A percentile compares a stretch with the other conserved stretches of the same genome.
Conservation (phyloP, 2,797 vertebrate genomes). For the Vireo griseus region DNA sequence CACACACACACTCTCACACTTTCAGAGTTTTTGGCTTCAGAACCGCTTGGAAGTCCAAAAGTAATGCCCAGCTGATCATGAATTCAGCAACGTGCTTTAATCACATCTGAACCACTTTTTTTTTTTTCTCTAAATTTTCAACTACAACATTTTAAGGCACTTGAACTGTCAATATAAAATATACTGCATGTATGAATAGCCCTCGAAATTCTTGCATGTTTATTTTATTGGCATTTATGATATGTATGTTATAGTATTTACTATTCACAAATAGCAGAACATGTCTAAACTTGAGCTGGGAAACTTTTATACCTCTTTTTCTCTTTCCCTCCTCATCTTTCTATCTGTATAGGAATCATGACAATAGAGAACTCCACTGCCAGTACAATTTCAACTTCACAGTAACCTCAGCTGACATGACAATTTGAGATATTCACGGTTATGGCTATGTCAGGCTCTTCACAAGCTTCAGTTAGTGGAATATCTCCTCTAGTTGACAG, state of each 20-base stretch:
- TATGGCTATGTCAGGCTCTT: conserved; percentile 22
- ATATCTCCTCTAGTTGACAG: conserved; percentile 25
- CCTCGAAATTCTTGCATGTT: not conserved
- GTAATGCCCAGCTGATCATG: not conserved
- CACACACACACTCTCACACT: too few species aligned
- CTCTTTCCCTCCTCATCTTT: not conserved
- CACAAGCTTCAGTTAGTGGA: conserved; percentile 17
- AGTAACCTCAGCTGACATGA: conserved; percentile 15
- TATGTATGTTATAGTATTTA: fast-evolving
- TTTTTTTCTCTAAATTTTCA: not conserved
- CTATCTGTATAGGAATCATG: not conserved
- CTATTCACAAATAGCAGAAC: not conserved
- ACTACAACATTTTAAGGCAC: not conserved
- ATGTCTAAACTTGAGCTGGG: not conserved
- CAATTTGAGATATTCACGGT: conserved; percentile 1
- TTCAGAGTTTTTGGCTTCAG: not conserved
- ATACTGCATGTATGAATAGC: not conserved
- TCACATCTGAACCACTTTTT: not conserved
- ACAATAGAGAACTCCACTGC: conserved; percentile 32
- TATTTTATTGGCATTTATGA: not conserved
- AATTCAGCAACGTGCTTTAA: not conserved
- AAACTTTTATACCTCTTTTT: not conserved
- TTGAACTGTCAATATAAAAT: not conserved
- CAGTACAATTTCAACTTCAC: conserved; percentile 29
- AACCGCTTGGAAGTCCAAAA: not conserved